Base-by-base conservation (phyloP, 1,140 invertebrate species). In the Caenorhabditis latens region DNA sequence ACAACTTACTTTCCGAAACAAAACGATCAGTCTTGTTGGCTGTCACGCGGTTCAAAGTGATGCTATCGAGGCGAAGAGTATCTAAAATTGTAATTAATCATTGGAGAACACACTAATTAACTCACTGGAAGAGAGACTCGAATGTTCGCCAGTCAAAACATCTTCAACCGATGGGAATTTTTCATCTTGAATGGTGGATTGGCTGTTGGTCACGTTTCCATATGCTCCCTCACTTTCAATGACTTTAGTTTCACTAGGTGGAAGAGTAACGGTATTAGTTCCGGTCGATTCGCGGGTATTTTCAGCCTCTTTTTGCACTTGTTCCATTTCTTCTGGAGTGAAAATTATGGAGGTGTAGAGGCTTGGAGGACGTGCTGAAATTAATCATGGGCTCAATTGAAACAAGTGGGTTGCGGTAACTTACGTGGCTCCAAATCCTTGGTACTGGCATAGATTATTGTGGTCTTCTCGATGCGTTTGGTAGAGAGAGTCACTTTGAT, bases 361-460 rank as follows among this genome's bases (percentile, higher is more conserved):
- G 21, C 19, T 50, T 9, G 71, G 71, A 53, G 71, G 71, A 19
- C 71, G 71, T 21, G 46, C 71, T 79, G n/a, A 50, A 79, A 79
- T 32, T 2, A 32, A 32, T 32, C 32, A 32, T 32, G 32, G 32
- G 32, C 32, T 32, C 32, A 50, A 5, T 8, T 6, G 1, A 16
- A 32, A 46, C 1, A 32, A 0, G 6, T 2, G n/a, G 43, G 16
- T 19, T 32, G 46, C 40, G 9, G 43, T 67, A 71, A 79, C 71
- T 24, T 9, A 79, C 71, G 71, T 50, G 43, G 71, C n/a, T 50
- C 71, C 71, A 79, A 14, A 53, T 13, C 8, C 6, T 50, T 50
- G 4, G 46, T 79, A 24, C 46, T 79, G 13, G n/a, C 71, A 14
- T 79, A 50, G n/a, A 79, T 24, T 2, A 11, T 5, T 19, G 46